Conservation (phyloP, 1,140 invertebrate genomes). For the Cheumatopsyche charites region DNA sequence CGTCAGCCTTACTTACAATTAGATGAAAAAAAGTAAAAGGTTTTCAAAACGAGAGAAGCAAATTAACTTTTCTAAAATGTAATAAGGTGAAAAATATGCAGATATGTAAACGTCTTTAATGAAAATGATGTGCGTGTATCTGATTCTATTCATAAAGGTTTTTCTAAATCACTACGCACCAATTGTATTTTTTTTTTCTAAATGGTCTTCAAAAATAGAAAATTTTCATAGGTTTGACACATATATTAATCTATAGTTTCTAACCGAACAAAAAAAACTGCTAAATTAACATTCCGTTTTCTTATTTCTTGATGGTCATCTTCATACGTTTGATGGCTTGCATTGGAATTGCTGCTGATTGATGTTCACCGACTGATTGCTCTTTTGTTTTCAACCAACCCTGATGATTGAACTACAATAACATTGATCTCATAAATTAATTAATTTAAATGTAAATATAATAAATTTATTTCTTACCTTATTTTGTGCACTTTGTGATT, state of each 20-base stretch:
- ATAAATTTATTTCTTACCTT: conserved; percentile 28
- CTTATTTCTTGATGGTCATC: conserved; percentile 42
- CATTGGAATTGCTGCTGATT: conserved; percentile 39
- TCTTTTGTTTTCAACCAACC: conserved; percentile 43
- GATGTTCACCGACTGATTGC: conserved; percentile 44
- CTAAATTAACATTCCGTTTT: conserved; percentile 1
- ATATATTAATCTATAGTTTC: background rate
- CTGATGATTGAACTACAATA: conserved; percentile 37
- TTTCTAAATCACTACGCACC: conserved; percentile 25
- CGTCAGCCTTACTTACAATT: conserved; percentile 29
- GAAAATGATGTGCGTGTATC: conserved; percentile 22
- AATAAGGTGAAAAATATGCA: background rate
- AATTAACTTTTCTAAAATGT: background rate
- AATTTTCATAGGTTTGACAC: conserved; percentile 37
- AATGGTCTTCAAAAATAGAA: conserved; percentile 45
- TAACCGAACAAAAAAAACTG: background rate
- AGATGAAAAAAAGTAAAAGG: conserved; percentile 16
- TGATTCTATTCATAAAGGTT: conserved; percentile 16
- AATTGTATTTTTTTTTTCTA: conserved; percentile 35
- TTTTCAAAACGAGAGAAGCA: background rate
- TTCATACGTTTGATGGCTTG: conserved; percentile 46
- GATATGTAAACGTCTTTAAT: conserved; percentile 29
- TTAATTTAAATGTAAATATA: no score
- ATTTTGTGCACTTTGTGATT: conserved; percentile 52
- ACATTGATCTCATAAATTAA: background rate